Evolutionary conservation across 2,113 vertebrate genomes (phyloP), one percentile per base, ranked within the genome.

Genomic region (Phalacrocorax brasilianus): DNA sequence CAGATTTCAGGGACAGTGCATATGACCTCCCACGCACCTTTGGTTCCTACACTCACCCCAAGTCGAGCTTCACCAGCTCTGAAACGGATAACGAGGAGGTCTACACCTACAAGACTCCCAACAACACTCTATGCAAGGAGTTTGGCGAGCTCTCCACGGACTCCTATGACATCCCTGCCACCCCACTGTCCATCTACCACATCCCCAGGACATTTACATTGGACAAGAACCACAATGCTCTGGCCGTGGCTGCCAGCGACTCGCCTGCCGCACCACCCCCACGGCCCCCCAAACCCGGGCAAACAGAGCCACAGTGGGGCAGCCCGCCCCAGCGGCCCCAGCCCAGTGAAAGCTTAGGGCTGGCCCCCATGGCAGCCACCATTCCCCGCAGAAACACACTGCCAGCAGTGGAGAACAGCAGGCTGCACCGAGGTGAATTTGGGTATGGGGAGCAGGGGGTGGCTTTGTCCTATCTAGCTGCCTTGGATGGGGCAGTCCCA

Each of bases 151-250:
- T 98, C 24, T 97, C 98, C 16, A 97, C 98, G 4, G 99, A 99
- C 97, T 99, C 99, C 82, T 99, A 99, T 2, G 99, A 99, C 30
- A 93, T 99, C 52, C 99, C 99, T 1, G 97, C 98, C 33, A 98
- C 99, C 15, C 99, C 99, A 0, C 98, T 98, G 40, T 99, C 99
- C 5, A 91, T 99, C 97, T 99, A 99, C 97, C 99, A 99, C 98
- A 99, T 99, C 89, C 99, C 99, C 21, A 98, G 99, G 96, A 99
- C 99, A 35, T 98, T 98, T 97, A 98, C 98, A 5, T 98, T 99
- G 94, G 99, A 99, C 97, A 99, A 99, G 98, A 99, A 99, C 96
- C 99, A 99, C 98, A 99, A 99, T 0, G 95, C 99, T 75, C 97
- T 99, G 98, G 97, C 98, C 0, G 97, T 99, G 49, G 96, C 98